These are phyloP conservation scores for Malacosoma neustria DNA, from an alignment of 2,888 invertebrate species.

Conservation along the genomic window DNA sequence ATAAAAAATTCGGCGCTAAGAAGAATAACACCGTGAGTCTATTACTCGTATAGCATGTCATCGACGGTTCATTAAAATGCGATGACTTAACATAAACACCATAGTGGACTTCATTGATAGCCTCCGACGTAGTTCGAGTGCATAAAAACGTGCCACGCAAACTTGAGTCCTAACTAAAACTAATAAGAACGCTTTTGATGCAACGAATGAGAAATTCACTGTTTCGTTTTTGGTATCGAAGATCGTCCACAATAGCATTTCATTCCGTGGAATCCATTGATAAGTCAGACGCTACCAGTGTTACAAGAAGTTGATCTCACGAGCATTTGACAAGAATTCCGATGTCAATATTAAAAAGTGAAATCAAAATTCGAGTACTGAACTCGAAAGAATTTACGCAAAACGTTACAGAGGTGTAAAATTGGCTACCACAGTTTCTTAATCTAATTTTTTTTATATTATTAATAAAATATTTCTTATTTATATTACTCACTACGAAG, in stretches of 20 bases:
- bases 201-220: conserved; percentile 27
- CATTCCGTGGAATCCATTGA: conserved; percentile 72
- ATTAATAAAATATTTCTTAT: too few relatives aligned
- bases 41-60: conserved; percentile 73
- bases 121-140: conserved; percentile 58
- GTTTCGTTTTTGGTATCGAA: conserved; percentile 54
- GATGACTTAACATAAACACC: conserved; percentile 71
- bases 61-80: conserved; percentile 73
- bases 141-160: conserved; percentile 47
- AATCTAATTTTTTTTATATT: too few relatives aligned
- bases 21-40: conserved; percentile 69
- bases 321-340: conserved; percentile 20
- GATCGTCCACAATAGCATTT: conserved; percentile 66
- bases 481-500: too few relatives aligned
- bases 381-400: neutral
- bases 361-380: conserved; percentile 37
- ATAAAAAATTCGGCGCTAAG: conserved; percentile 66
- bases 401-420: conserved; percentile 5
- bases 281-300: conserved; percentile 70
- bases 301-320: conserved; percentile 64
- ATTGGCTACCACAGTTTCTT: too few relatives aligned
- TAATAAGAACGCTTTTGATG: conserved; percentile 24
- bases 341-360: conserved; percentile 7
- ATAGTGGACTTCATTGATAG: conserved; percentile 74
- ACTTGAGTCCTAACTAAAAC: conserved; percentile 24